These are phyloP conservation scores for Crenuchus spilurus DNA, from an alignment of 2,797 vertebrate species.

Conservation along the genomic window DNA sequence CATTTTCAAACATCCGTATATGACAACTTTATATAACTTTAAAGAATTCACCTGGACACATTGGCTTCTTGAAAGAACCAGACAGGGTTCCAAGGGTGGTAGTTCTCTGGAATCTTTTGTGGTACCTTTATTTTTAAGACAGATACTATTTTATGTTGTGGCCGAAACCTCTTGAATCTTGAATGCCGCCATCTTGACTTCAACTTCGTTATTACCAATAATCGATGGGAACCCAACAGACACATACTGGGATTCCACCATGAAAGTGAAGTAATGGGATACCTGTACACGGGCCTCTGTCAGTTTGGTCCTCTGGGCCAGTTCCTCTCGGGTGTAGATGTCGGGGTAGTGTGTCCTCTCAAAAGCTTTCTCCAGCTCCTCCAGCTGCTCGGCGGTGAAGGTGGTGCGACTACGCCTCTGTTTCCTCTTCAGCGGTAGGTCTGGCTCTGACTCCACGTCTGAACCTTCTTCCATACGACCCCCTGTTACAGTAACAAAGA, in stretches of 20 bases:
- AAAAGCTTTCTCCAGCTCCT: conserved; percentile 95
- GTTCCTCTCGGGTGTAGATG: conserved; percentile 94
- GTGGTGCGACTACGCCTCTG: conserved; percentile 93
- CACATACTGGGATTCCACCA: neutral
- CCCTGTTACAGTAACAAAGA: conserved; percentile 65
- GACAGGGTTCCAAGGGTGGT: too few relatives aligned
- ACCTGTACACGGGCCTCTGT: conserved; percentile 96
- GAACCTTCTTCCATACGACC: conserved; percentile 91
- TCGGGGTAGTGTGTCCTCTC: conserved; percentile 97
- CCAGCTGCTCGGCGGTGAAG: conserved; percentile 94
- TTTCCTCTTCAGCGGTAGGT: conserved; percentile 93
- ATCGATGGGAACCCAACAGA: neutral
- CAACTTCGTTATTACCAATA: too few relatives aligned
- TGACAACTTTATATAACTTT: too few relatives aligned
- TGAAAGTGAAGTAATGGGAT: conserved; percentile 13
- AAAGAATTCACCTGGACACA: too few relatives aligned
- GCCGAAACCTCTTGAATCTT: too few relatives aligned
- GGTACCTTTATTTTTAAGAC: too few relatives aligned
- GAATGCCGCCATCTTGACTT: too few relatives aligned
- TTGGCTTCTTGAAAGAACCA: too few relatives aligned
- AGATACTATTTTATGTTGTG: too few relatives aligned
- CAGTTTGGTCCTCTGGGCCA: conserved; percentile 94
- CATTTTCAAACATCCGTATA: too few relatives aligned
- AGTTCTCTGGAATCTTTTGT: too few relatives aligned
- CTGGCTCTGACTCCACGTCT: conserved; percentile 92